Base-by-base conservation (phyloP, 2,113 vertebrate genomes). In the Cavia aperea region DNA sequence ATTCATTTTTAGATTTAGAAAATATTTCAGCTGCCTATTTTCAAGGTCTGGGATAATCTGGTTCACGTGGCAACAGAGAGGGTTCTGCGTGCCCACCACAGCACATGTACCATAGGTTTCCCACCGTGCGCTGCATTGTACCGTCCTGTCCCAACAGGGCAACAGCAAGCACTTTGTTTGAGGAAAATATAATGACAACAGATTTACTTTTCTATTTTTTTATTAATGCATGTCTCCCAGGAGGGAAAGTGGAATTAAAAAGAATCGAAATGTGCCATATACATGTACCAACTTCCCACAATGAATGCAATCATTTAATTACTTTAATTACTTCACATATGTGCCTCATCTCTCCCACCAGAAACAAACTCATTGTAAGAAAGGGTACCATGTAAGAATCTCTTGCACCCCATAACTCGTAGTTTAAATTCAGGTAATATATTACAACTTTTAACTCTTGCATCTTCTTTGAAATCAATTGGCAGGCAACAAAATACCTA, bases 401-500 rank as follows among this genome's bases (percentile, higher is more conserved):
- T 54, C 54, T 81, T 23, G 31, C 10, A 56, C 4, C 36, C 46
- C 51, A 54, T 46, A 81, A 81, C 24, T 73, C 49, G 33, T 77
- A 62, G 75, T 36, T 36, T 33, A 81, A 94, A 26, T 11, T 49
- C 11, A 63, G 31, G 33, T 36, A 70, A 88, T 60, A 46, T 29
- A 89, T 19, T 56, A 12, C 56, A 62, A 82, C 23, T 81, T 75
- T 49, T 79, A 75, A 91, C 23, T 73, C 63, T 86, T 54, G 6
- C n/a, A 92, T 88, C 8, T 16, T 88, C 58, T 21, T 70, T 65
- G 84, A 89, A 6, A 81, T 6, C 24, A 21, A 21, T 51, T 81
- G 24, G 14, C 58, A 93, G 85, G 91, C 33, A 92, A 49, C 39
- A 92, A 92, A 82, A 68, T 72, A 90, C 68, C 78, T 73, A 33